Evolutionary conservation across 2,888 invertebrate genomes (phyloP), one percentile per base, ranked within the genome.

Genomic region (Stegana nigrithorax): DNA sequence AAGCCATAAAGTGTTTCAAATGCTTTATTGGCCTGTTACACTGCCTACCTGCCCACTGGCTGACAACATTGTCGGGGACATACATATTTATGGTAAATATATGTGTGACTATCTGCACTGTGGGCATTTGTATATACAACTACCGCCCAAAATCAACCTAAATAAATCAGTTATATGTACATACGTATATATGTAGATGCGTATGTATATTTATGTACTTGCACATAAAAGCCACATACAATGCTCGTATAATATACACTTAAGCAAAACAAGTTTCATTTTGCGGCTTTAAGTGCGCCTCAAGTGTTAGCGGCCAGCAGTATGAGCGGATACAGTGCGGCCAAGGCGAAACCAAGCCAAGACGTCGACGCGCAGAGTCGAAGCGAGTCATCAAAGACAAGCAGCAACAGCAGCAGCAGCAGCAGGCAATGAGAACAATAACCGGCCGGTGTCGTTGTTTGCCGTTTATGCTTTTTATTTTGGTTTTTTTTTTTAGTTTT

Each of bases 261-360:
- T 39, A n/a, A 39, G 60, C 53, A 67, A 77, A 74, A 73, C 75
- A 70, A 68, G 74, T 75, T 75, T 77, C 63, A 68, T 70, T 76
- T 73, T 76, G 69, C 63, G 68, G 75, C 72, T 68, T 66, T 63
- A 58, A 53, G 55, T 19, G 32, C 63, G 58, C 63, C 64, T 45
- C 63, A 59, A 64, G 59, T 68, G 70, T 74, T 68, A n/a, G n/a
- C n/a, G n/a, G n/a, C n/a, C n/a, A n/a, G n/a, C 67, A 61, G 71
- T 74, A 70, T 66, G 55, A 58, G 51, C 64, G 67, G 59, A 57
- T 47, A 59, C 63, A 65, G 63, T 63, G 68, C 60, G 66, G 73
- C 39, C 6, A 17, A n/a, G 39, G 5, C 39, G 39, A 75, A 73
- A 75, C 76, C 66, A 70, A 70, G 68, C 70, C 70, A 74, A 72